These are phyloP conservation scores for Conus canariensis DNA, from an alignment of 2,888 invertebrate species.

Conservation along the genomic window DNA sequence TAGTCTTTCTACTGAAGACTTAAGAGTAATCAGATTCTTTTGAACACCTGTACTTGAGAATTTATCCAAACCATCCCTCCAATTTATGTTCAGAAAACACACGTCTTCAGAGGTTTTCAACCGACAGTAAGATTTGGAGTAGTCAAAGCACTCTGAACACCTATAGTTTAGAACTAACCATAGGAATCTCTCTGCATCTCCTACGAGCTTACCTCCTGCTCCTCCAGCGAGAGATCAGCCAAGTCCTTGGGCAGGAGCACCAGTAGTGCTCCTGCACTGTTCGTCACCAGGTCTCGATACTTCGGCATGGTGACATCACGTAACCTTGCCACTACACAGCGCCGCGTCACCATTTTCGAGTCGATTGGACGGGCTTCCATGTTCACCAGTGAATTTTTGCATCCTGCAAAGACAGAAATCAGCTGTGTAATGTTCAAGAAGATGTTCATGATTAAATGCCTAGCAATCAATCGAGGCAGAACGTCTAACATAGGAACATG, in stretches of 20 bases:
- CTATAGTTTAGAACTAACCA: too few species aligned
- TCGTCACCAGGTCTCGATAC: constrained; percentile 74
- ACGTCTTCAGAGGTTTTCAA: too few species aligned
- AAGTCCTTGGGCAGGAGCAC: constrained; percentile 89
- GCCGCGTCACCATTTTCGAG: constrained; percentile 92
- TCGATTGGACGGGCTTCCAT: constrained; percentile 92
- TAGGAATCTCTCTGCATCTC: too few species aligned
- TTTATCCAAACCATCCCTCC: too few species aligned
- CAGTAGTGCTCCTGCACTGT: constrained; percentile 89
- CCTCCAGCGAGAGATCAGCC: constrained; percentile 83
- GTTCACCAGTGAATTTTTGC: constrained; percentile 90
- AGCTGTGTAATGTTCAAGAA: not conserved
- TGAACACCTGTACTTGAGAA: too few species aligned
- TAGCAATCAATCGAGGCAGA: too few species aligned
- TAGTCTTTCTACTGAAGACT: too few species aligned
- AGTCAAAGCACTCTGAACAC: too few species aligned
- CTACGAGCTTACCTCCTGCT: constrained; percentile 68
- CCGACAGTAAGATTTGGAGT: too few species aligned
- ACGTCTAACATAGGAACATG: too few species aligned
- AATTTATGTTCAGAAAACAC: too few species aligned
- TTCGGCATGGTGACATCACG: constrained; percentile 89
- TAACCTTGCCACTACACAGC: constrained; percentile 90
- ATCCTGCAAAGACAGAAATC: constrained; percentile 82
- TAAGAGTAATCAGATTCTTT: too few species aligned
- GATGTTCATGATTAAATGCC: not conserved